Conservation (phyloP, 2,113 vertebrate genomes). For the Pardalotus punctatus region DNA sequence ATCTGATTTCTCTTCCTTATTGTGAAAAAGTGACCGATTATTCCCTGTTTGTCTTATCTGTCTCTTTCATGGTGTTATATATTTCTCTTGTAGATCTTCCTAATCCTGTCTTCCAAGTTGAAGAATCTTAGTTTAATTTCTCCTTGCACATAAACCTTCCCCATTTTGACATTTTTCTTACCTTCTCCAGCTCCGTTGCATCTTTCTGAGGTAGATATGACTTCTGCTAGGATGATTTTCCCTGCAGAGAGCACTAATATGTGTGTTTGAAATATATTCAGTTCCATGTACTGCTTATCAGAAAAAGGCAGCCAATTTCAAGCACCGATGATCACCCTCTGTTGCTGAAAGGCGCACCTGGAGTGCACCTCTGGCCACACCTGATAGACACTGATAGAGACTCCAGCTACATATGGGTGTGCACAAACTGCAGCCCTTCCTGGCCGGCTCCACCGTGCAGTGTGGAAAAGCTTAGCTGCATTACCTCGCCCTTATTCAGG, state of each 20-base stretch:
- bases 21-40: background rate
- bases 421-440: background rate
- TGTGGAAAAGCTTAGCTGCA: background rate
- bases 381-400: background rate
- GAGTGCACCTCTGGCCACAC: background rate
- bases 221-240: background rate
- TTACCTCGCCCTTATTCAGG: background rate
- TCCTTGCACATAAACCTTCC: background rate
- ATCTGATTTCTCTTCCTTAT: background rate
- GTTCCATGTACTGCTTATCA: background rate
- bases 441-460: background rate
- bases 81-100: background rate
- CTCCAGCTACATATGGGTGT: background rate
- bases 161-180: background rate
- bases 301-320: constrained; percentile 4
- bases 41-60: background rate
- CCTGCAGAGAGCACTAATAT: background rate
- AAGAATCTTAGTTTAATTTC: background rate
- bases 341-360: background rate
- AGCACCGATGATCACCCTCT: background rate
- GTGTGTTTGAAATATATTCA: background rate
- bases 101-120: background rate
- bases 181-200: background rate
- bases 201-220: background rate
- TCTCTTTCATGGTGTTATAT: background rate